Conservation (phyloP, 2,113 vertebrate species). For the Lipophrys pholis region DNA sequence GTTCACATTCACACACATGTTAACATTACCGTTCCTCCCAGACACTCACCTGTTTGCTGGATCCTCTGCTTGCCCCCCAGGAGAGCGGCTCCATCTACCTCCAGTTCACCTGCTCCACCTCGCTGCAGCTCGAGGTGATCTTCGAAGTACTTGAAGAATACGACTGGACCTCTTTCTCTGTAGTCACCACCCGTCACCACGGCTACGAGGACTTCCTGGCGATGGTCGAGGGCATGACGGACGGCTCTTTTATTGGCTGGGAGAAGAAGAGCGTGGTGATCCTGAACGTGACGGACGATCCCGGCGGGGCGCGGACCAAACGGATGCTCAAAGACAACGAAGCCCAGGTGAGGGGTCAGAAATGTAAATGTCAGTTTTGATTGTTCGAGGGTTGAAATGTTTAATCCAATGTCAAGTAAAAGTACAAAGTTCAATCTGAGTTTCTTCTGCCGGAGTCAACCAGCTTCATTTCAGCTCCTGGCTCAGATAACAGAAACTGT, state of each 20-base stretch:
- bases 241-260: constrained; percentile 95
- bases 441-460: background rate
- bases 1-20: too few species aligned
- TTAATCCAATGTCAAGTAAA: background rate
- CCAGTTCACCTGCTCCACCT: constrained; percentile 93
- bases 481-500: background rate
- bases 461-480: constrained; percentile 11
- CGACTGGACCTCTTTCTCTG: constrained; percentile 94
- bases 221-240: constrained; percentile 93
- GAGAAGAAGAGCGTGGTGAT: constrained; percentile 91
- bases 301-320: constrained; percentile 81
- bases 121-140: constrained; percentile 93
- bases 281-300: constrained; percentile 89
- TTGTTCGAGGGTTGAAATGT: background rate
- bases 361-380: background rate
- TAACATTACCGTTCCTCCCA: too few species aligned
- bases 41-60: too few species aligned
- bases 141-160: constrained; percentile 96
- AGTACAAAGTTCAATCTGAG: background rate
- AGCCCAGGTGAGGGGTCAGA: constrained; percentile 84
- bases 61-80: constrained; percentile 62
- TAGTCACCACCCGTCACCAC: constrained; percentile 91
- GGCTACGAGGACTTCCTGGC: constrained; percentile 93
- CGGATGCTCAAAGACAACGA: constrained; percentile 90
- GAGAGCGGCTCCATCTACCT: constrained; percentile 95